A percentile compares a stretch with the other conserved stretches of the same genome.
These are phyloP conservation scores for Isaurus tuberculatus DNA, from an alignment of 92 coral and sea anemone genomes.

Conservation along the genomic window DNA sequence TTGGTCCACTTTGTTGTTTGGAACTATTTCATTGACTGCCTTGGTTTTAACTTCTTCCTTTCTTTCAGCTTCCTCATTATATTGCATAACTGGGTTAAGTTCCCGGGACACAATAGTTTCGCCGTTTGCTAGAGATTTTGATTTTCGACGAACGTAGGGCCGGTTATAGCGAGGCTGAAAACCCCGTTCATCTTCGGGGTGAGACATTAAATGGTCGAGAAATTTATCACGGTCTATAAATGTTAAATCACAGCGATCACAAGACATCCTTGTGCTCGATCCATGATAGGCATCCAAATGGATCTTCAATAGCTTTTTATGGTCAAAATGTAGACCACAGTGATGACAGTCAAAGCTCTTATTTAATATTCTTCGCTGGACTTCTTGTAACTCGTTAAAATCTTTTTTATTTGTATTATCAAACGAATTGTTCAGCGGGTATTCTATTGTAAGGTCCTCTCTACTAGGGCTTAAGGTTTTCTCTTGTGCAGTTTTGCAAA, in stretches of 20 bases:
- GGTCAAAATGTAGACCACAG: slow-evolving; percentile 84
- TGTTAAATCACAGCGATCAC: slow-evolving; percentile 76
- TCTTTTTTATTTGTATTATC: slow-evolving; percentile 21
- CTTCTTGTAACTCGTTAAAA: slow-evolving; percentile 57
- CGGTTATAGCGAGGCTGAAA: slow-evolving; percentile 50
- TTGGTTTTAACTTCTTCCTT: background rate
- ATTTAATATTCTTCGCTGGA: slow-evolving; percentile 64
- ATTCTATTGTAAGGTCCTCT: slow-evolving; percentile 1
- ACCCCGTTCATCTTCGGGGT: slow-evolving; percentile 61
- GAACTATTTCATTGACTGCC: background rate
- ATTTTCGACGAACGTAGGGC: slow-evolving; percentile 46
- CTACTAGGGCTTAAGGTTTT: background rate
- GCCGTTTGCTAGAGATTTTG: slow-evolving; percentile 46
- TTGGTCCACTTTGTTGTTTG: background rate
- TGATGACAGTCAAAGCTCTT: slow-evolving; percentile 75
- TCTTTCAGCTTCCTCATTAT: slow-evolving; percentile 13
- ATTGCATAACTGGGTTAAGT: slow-evolving; percentile 47
- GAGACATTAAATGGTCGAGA: slow-evolving; percentile 86
- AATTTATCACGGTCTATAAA: slow-evolving; percentile 76
- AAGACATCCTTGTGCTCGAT: slow-evolving; percentile 68
- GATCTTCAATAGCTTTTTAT: slow-evolving; percentile 86
- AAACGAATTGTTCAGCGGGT: background rate
- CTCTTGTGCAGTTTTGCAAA: background rate
- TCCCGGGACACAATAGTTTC: slow-evolving; percentile 67
- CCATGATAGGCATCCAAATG: slow-evolving; percentile 92